Evolutionary conservation across 1,140 invertebrate species (phyloP).

Genomic region (Notospermus geniculatus): DNA sequence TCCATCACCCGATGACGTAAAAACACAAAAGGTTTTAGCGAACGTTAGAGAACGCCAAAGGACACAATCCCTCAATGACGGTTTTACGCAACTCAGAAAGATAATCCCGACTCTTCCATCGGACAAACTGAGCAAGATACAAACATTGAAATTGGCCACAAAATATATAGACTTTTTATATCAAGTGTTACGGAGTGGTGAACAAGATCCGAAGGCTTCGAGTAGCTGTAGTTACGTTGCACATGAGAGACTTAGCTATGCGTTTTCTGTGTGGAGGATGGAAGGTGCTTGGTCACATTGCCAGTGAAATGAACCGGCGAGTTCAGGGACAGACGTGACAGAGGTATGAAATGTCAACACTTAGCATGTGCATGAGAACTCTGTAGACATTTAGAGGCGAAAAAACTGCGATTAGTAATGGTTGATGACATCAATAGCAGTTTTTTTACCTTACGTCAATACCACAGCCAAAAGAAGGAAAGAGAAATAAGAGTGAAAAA

Average conservation of each 20-base stretch:
- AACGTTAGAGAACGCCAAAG: constrained; percentile 94
- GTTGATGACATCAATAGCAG: no score
- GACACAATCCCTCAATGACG: constrained; percentile 96
- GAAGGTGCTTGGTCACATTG: constrained; percentile 75
- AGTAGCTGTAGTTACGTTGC: constrained; percentile 73
- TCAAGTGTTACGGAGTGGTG: constrained; percentile 65
- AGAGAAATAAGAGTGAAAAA: no score
- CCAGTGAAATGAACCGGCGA: no score
- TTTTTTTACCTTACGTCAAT: no score
- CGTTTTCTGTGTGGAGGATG: constrained; percentile 96
- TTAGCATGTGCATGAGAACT: no score
- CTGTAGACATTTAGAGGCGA: no score
- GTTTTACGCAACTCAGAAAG: constrained; percentile 85
- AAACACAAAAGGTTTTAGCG: constrained; percentile 81
- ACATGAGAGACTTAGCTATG: constrained; percentile 88
- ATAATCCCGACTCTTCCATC: constrained; percentile 97
- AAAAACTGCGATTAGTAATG: no score
- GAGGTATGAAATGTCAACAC: no score
- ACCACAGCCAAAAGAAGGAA: no score
- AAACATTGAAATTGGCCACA: constrained; percentile 91
- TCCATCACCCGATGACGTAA: constrained; percentile 47
- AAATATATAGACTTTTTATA: constrained; percentile 73
- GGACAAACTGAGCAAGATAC: constrained; percentile 98
- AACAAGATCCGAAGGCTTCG: constrained; percentile 49
- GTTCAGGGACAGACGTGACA: no score